Evolutionary conservation across 2,888 invertebrate species (phyloP), one percentile per base, ranked within the genome.

Genomic region (Cephus spinipes): DNA sequence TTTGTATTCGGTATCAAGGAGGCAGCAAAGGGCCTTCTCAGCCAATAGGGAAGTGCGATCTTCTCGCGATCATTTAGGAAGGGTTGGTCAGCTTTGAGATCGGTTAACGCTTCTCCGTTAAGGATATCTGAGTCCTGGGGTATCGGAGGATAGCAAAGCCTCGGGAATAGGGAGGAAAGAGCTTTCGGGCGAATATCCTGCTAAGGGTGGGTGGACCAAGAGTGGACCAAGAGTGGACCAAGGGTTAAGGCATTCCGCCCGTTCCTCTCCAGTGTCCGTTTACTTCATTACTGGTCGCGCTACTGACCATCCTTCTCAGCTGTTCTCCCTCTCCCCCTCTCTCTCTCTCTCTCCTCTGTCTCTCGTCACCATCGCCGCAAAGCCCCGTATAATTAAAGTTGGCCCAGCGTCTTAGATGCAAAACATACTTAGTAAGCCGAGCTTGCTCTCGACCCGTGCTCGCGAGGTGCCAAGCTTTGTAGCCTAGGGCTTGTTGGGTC

Each of bases 371-470:
- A 40, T 15, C 75, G 12, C 79, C 77, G 84, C 83, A 86, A 88
- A 88, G 87, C 88, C 85, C 85, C 83, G 88, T 90, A 89, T 90
- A 89, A 89, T 90, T 89, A 89, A 90, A 89, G 88, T 88, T 86
- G 82, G 77, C 55, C 77, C 82, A 87, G 86, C 89, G 88, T 91
- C 90, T 91, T 88, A 90, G 89, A 90, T 89, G 90, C 89, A 89
- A 89, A 91, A 89, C 88, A 89, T 88, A 90, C 87, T 90, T 89
- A 86, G 87, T 87, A 87, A 87, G 85, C 87, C 82, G 86, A 87
- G 88, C 89, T 87, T 88, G 86, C 86, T 83, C 85, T 75, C 76
- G 80, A 76, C 69, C 69, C 76, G 12, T 68, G 12, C 73, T 78
- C 33, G 35, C 23, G n/a, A n/a, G 81, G 75, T 75, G 68, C 73